These are phyloP conservation scores for Schlechtendalia chinensis DNA, from an alignment of 1,140 invertebrate genomes.

Conservation along the genomic window DNA sequence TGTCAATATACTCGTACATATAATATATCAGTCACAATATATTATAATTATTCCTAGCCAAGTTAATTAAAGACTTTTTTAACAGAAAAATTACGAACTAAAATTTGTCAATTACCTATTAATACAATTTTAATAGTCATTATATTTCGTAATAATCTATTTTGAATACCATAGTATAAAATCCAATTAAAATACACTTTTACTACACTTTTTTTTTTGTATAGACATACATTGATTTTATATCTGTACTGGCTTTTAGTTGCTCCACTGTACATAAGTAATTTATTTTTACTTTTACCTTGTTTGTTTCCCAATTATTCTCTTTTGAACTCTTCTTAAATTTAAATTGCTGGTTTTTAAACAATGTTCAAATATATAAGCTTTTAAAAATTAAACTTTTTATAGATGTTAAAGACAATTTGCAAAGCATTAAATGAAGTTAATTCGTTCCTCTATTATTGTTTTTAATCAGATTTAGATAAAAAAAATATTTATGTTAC, in stretches of 20 bases:
- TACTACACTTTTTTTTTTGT: background rate
- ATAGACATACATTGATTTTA: background rate
- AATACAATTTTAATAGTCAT: no score
- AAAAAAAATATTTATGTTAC: background rate
- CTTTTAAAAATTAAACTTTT: background rate
- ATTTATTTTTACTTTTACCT: constrained; percentile 17
- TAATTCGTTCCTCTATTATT: background rate
- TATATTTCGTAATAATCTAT: no score
- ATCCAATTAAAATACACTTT: no score
- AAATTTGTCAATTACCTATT: no score
- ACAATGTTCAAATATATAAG: background rate
- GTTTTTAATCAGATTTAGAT: background rate
- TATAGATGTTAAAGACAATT: background rate
- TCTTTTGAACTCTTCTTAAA: background rate
- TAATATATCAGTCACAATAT: no score
- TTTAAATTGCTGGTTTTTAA: background rate
- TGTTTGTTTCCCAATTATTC: background rate
- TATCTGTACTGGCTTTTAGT: background rate
- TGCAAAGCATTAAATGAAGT: background rate
- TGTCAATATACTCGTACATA: no score
- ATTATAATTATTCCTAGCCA: no score
- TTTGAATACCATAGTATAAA: no score
- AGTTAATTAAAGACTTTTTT: no score
- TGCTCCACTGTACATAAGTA: background rate
- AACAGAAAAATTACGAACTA: no score